phyloP scores from a whole-genome alignment of 2,888 invertebrate genomes.

The Ichneumoninae sp. region DNA sequence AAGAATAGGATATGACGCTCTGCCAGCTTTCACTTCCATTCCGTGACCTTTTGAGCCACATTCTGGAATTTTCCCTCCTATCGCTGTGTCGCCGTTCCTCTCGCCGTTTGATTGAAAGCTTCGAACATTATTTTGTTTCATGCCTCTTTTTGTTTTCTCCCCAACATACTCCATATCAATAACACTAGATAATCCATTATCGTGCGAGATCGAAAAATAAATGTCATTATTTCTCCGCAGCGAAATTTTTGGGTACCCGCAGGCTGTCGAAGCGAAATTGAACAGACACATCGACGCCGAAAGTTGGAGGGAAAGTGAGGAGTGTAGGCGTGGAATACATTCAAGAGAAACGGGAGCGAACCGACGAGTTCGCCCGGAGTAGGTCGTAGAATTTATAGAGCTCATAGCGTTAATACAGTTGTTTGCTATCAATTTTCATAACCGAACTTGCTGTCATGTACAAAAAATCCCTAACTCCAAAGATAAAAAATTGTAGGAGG shows the following conservation, averaged over 20 bases:
- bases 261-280: constrained; percentile 8
- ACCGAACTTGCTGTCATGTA: background rate
- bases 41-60: background rate
- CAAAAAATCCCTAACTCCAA: background rate
- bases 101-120: constrained; percentile 22
- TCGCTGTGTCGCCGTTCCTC: background rate
- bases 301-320: constrained; percentile 2
- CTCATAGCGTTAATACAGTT: background rate
- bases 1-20: constrained; percentile 17
- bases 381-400: constrained; percentile 1
- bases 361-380: constrained; percentile 7
- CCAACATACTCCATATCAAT: constrained; percentile 15
- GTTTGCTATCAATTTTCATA: background rate
- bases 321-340: constrained; percentile 18
- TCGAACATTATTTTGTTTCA: constrained; percentile 33
- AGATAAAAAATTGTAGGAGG: background rate
- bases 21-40: constrained; percentile 9
- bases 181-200: constrained; percentile 16
- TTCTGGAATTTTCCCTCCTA: background rate
- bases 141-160: background rate
- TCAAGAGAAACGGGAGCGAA: background rate
- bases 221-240: background rate
- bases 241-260: background rate
- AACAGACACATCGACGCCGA: constrained; percentile 21
- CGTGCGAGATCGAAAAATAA: background rate